Base-by-base conservation (phyloP, 2,113 vertebrate species). In the Pardalotus punctatus region DNA sequence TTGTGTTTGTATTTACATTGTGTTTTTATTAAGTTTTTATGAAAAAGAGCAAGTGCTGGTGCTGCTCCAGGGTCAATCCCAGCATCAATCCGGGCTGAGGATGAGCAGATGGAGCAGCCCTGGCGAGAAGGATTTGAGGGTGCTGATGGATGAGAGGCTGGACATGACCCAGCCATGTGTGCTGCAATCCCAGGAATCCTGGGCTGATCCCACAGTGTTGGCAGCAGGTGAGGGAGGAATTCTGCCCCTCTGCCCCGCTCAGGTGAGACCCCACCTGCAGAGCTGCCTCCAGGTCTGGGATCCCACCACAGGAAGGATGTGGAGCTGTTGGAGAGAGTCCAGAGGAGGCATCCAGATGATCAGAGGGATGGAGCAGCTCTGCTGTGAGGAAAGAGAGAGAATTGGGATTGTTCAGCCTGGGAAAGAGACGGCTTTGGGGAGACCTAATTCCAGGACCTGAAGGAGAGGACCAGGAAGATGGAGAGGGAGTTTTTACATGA, bases 381-480 rank as follows among this genome's bases (percentile, higher is more conserved):
- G 43, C 43, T 38, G 23, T 1, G 25, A 24, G 36, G 19, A 2
- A 51, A 43, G 3, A 6, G 38, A 0, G 45, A n/a, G 9, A 53
- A 11, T 4, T 29, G 12, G 53, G 53, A 22, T 53, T 67, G 24
- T 2, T 53, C 38, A 66, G 6, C 28, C 24, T 12, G 10, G 20
- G 25, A 3, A 36, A 38, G 15, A 73, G 27, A 58, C 24, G 25
- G 9, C 5, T 53, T 29, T 45, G 35, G 22, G 5, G 3, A 21
- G 5, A 60, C 3, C 8, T 14, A 4, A 51, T 5, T n/a, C 12
- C 38, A 29, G 33, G 1, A 38, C 53, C 28, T 45, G 69, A 60
- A n/a, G 28, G 6, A 28, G 11, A 12, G 0, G 0, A 22, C 19
- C 10, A 51, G 38, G 10, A 51, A 18, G 16, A 21, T 18, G 38